Evolutionary conservation across 2,888 invertebrate species (phyloP), one percentile per base, ranked within the genome.

Genomic region (Liodrosophila aerea): DNA sequence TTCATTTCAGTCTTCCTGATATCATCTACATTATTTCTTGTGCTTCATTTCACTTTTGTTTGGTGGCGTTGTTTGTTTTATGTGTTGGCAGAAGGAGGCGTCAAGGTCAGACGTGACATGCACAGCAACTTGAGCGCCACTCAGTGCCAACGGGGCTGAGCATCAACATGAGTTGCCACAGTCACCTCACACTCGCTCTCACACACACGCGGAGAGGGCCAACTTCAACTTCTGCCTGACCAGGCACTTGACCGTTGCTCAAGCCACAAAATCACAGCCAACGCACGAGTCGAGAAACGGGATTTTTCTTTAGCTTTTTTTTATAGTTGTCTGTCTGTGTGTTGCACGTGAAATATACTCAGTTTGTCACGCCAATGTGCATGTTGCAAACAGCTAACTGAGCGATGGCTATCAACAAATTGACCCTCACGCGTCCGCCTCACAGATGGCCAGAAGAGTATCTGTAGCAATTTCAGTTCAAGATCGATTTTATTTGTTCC

Each of bases 71-170:
- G 22, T 33, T 46, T 50, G 13, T 15, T 45, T 46, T 37, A 31
- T 44, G 51, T 58, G 68, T 18, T 54, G 49, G 39, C 50, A 50
- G 65, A 39, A 75, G 65, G 63, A 75, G 69, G 74, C 76, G 73
- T 63, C 76, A 74, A 75, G 74, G 74, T 75, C 76, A 51, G 52
- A 56, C 76, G 69, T 74, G 74, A 72, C 74, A 74, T 69, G 76
- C 58, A 74, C 74, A 71, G 71, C 73, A 73, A 72, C 73, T 75
- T 54, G 76, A 74, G 73, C 65, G 65, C 75, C 73, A 74, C 71
- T 61, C 71, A 54, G 39, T 39, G 58, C 46, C 59, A 46, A 49
- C 40, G 45, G 27, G 53, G 43, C 64, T 56, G 56, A 46, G 50
- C 73, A 65, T 64, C 73, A 71, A 58, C 63, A 53, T 46, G 16